Base-by-base conservation (phyloP, 2,888 invertebrate species). In the Disparrhopalites patrizii region DNA sequence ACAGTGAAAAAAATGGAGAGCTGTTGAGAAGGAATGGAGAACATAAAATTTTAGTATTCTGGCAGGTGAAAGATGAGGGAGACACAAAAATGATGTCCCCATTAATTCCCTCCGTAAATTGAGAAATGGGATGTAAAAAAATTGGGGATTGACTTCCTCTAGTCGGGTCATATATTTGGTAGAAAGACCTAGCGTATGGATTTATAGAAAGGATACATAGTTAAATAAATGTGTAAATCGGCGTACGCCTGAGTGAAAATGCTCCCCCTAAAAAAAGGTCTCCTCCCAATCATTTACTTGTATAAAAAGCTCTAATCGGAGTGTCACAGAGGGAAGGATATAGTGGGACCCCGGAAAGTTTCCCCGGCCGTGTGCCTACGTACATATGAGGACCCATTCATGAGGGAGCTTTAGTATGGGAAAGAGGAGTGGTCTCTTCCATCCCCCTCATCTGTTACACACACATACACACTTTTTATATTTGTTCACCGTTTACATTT, bases 271-370 rank as follows among this genome's bases (percentile, higher is more conserved):
- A n/a, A n/a, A n/a, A n/a, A 18, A 20, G 30, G 58, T 58, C 58
- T 58, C 58, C 58, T 58, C 58, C 58, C 58, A 43, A 58, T 58
- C 43, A 43, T 58, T 58, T 58, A 40, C 27, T 18, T 40, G 55
- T 23, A 33, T 23, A 33, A 55, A 33, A 57, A 57, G n/a, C 20
- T 13, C 8, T 10, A 36, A 13, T 36, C 36, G 36, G 13, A 36
- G 36, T 36, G 40, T 40, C 3, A 20, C 3, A 20, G 40, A 40
- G 4, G 4, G n/a, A 20, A 10, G 28, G 58, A 40, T 25, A 43
- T 28, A 25, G 58, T 43, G 40, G 20, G 18, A 18, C n/a, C n/a
- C 25, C 23, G 25, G 23, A 36, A 5, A 13, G 33, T 55, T 23
- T 55, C 55, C n/a, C 30, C 20, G 8, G 13, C 20, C n/a, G 23